phyloP scores from a whole-genome alignment of 2,888 invertebrate species.

The Operophtera brumata region DNA sequence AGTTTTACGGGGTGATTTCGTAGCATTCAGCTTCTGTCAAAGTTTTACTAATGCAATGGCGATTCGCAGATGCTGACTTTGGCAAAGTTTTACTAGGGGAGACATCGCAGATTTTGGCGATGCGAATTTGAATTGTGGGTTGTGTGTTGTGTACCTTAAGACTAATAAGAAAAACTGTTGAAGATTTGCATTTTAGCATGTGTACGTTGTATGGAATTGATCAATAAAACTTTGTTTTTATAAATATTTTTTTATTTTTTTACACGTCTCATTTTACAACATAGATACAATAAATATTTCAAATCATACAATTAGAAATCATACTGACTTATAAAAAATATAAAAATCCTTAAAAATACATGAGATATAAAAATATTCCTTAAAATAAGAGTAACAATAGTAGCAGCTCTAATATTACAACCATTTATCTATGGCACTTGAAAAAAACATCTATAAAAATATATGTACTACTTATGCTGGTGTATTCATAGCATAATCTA shows the following conservation, averaged over 20 bases:
- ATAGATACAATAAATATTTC: not conserved
- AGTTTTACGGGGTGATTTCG: too few relatives aligned
- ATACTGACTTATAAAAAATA: not conserved
- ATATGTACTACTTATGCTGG: not conserved
- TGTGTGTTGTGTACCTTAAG: too few relatives aligned
- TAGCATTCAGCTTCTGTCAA: too few relatives aligned
- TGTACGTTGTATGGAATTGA: conserved; percentile 62
- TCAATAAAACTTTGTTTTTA: conserved; percentile 56
- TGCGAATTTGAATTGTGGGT: too few relatives aligned
- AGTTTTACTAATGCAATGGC: too few relatives aligned
- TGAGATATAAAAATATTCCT: not conserved
- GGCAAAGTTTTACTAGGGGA: too few relatives aligned
- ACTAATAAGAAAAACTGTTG: conserved; percentile 37
- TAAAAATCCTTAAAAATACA: not conserved
- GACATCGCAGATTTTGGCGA: too few relatives aligned
- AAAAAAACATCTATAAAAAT: conserved; percentile 4
- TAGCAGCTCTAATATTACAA: conserved; percentile 21
- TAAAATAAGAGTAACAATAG: conserved; percentile 4
- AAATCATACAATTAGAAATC: not conserved
- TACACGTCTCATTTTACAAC: not conserved
- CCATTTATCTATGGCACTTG: conserved; percentile 23
- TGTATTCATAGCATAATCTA: not conserved
- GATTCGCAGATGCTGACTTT: too few relatives aligned
- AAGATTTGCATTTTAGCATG: conserved; percentile 48
- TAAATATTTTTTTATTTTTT: conserved; percentile 36